Base-by-base conservation (phyloP, 2,113 vertebrate species). In the Cyanoderma ruficeps region DNA sequence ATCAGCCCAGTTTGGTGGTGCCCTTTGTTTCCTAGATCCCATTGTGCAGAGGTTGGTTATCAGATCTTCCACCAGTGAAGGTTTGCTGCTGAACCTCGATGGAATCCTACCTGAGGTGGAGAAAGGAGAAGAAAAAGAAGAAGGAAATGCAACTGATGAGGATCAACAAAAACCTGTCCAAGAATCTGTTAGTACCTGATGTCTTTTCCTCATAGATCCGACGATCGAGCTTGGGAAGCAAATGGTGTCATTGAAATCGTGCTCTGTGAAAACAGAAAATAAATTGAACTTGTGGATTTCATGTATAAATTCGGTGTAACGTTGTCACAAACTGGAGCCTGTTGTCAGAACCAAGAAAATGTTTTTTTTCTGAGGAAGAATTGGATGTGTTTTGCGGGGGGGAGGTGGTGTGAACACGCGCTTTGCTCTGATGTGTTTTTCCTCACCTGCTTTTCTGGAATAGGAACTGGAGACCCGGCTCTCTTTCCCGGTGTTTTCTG, bases 21-120 rank as follows among this genome's bases (percentile, higher is more conserved):
- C 39, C 69, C 10, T 88, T 92, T 52, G 47, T 53, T 92, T 90
- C 23, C 28, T 74, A 99, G 99, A 98, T 53, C 98, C 98, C 3
- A 98, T 99, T 83, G 98, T 99, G 12, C 93, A 97, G 69, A 97
- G 94, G 30, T 93, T 98, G 55, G 97, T 99, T 55, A 80, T 99
- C 37, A 83, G 96, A 47, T 99, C 98, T 96, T 96, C 97, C 7
- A 99, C 98, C 67, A 99, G 99, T 33, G 99, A 99, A 90, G 98
- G 98, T 9, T 86, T 99, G 79, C 96, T 96, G 28, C 95, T 99
- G 82, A 97, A 97, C 27, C 97, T 96, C 0, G 86, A 98, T 39
- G 94, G 97, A 1, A 81, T 99, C 76, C 85, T 99, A 4, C 98
- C 98, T 12, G 85, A 97, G 84, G 63, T 35, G 33, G 39, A 96